Base-by-base conservation (phyloP, 1,140 invertebrate species). In the Ceratitis capitata region DNA sequence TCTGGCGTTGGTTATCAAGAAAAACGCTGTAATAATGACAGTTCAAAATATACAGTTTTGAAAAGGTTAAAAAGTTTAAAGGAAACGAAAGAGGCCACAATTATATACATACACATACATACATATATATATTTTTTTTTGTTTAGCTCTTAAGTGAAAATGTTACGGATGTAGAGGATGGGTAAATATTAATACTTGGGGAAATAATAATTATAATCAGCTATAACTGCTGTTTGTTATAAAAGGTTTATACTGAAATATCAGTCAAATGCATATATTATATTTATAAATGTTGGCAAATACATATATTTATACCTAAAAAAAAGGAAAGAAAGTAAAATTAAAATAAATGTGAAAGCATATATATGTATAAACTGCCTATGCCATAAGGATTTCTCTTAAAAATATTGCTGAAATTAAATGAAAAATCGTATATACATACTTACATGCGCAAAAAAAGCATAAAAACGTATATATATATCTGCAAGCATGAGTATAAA, bases 111-210 rank as follows among this genome's bases (percentile, higher is more conserved):
- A 56, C n/a, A 47, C 45, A 56, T 23, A 53, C 23, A 14, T 51
- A 51, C 14, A 51, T 51, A 53, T 53, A 51, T 19, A 51, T 51
- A 29, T 32, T 64, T 35, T 69, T 16, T 53, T 53, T 53, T 53
- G 45, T 53, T 32, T 69, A 69, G 61, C 61, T 69, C 32, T 69
- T 69, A 69, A 69, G 61, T 69, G 61, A 32, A 35, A 69, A 69
- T 69, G 61, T 69, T 69, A 69, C 39, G 16, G 29, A 32, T 69
- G 61, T 35, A 69, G 39, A 61, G 61, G 2, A 39, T n/a, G 2
- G 4, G 32, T 47, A 47, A 47, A 53, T 53, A 19, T 35, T 35
- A 69, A 69, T 16, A 35, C 14, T 29, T 4, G 29, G 32, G 16
- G 9, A 5, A 5, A 39, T 19, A 69, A 69, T 19, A 69, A 69